Evolutionary conservation across 1,140 invertebrate genomes (phyloP), one percentile per base, ranked within the genome.

Genomic region (Ceratitis capitata): DNA sequence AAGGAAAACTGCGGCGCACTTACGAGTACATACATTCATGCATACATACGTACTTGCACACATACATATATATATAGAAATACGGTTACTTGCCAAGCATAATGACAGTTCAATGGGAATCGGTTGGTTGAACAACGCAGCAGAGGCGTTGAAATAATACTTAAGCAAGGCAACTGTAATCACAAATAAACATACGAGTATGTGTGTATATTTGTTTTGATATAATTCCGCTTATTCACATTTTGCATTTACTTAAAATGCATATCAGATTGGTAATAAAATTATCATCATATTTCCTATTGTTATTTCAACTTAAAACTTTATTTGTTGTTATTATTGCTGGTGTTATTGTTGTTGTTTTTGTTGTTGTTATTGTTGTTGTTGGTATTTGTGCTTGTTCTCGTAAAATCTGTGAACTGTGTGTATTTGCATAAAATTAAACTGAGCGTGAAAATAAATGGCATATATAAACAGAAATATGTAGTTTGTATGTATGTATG

Each of bases 91-190:
- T 61, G 32, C 12, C 35, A 69, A 69, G 61, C 6, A 69, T 69
- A 69, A 69, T 69, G 61, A 69, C 61, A 69, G 61, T 69, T 69
- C 61, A 69, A 69, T 69, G 61, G 61, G 61, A 69, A 69, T 69
- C 39, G 9, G 61, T 69, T 39, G 61, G 51, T 19, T 56, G 51
- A 56, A 9, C n/a, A 69, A 16, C 29, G 29, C 32, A 4, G 16
- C 51, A 35, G 61, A 69, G 61, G 61, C 19, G 61, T 69, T 35
- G 61, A 69, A 69, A 69, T 69, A 69, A 69, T 69, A 39, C 61
- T 69, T 69, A 69, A 69, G 19, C 39, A n/a, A 69, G 61, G 39
- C 61, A 69, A 16, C 16, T 69, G 29, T 19, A 69, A 12, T 23
- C 58, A 32, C 26, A 61, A 2, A 39, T 39, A 69, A 3, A n/a